Evolutionary conservation across 2,888 invertebrate genomes (phyloP).

Genomic region (Xanthia togata): DNA sequence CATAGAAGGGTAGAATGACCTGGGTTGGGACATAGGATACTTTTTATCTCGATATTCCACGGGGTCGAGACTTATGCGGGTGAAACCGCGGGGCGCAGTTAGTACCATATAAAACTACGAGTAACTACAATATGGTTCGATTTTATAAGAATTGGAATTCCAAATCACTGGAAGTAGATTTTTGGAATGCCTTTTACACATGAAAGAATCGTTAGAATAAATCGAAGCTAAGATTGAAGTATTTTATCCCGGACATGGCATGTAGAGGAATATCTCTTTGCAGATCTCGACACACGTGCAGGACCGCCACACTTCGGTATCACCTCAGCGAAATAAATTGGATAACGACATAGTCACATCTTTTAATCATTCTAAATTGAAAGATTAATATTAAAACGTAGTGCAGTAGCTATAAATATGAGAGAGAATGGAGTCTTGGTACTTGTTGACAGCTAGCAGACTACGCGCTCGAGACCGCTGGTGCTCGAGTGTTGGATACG

Average conservation of each 20-base stretch:
- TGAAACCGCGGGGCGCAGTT: too few relatives aligned
- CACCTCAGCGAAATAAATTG: slow-evolving; percentile 15
- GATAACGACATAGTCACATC: slow-evolving; percentile 10
- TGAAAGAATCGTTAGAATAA: not conserved
- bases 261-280: not conserved
- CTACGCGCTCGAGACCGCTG: slow-evolving; percentile 93
- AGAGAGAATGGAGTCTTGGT: not conserved
- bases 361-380: slow-evolving; percentile 20
- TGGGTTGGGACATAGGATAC: too few relatives aligned
- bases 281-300: not conserved
- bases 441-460: slow-evolving; percentile 87
- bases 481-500: slow-evolving; percentile 86
- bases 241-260: not conserved
- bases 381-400: slow-evolving; percentile 6
- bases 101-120: not conserved
- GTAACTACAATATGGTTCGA: not conserved
- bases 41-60: too few relatives aligned
- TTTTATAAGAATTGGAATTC: slow-evolving; percentile 1
- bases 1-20: too few relatives aligned
- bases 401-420: slow-evolving; percentile 19
- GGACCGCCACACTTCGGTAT: slow-evolving; percentile 4
- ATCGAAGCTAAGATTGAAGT: not conserved
- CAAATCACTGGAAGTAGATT: not conserved
- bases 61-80: too few relatives aligned
- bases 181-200: not conserved